Base-by-base conservation (phyloP, 1,140 invertebrate genomes). In the Drosophila bocqueti region DNA sequence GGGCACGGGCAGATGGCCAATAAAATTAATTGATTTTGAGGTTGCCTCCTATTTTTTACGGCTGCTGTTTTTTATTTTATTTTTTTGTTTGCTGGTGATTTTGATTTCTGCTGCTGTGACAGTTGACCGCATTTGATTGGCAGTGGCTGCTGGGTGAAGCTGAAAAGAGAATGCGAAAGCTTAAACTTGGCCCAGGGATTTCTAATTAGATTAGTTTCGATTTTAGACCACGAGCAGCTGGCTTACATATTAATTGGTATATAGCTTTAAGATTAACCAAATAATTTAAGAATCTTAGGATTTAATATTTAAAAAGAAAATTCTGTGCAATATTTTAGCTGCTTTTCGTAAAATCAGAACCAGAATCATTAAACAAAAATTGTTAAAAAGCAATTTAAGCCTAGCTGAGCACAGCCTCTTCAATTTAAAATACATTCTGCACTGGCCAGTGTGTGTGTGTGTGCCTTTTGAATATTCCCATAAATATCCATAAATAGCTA, bases 11-110 rank as follows among this genome's bases (percentile, higher is more conserved):
- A 73, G 69, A 72, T 73, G 49, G 47, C 84, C 84, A 87, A 87
- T 89, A 87, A 87, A 87, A 87, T 90, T 87, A 87, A 87, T 87
- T 87, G 84, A 89, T 89, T 87, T 84, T 84, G 78, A 68, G 80
- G 84, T 87, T 79, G 58, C 31, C 43, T 79, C 54, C 26, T 50
- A 85, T 85, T 65, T 64, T 71, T 31, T 60, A 38, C 66, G 38
- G 66, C 45, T 72, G 43, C 50, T 52, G 63, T 36, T 24, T 24
- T 38, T 34, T 67, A 24, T 49, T 67, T 38, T 36, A 42, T 42
- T 72, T 68, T 47, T 42, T 65, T 38, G 52, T 38, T 55, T 66
- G 71, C 50, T 50, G 46, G 64, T 61, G 55, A 72, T 83, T 81
- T 74, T 77, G 84, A 80, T 83, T 83, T 89, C 82, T 68, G 54